These are phyloP conservation scores for Drosophila littoralis DNA, from an alignment of 1,140 invertebrate species.

Conservation along the genomic window DNA sequence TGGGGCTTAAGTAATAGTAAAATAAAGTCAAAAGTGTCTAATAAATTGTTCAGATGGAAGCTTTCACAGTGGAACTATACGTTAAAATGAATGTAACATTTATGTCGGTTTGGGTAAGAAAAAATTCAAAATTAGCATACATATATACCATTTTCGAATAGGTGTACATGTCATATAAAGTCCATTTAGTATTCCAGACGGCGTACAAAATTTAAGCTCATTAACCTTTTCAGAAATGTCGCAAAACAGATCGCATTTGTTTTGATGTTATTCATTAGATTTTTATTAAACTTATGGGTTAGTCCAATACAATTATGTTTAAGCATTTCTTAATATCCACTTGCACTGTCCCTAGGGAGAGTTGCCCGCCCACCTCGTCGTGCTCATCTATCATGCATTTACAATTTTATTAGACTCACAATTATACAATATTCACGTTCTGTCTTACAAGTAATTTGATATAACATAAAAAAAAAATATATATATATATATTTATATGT, in stretches of 20 bases:
- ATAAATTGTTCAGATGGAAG: no score
- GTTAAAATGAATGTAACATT: no score
- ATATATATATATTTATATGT: conserved; percentile 2
- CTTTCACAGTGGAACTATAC: no score
- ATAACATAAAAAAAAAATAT: conserved; percentile 27
- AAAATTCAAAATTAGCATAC: no score
- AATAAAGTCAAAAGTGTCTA: no score
- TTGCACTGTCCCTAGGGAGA: conserved; percentile 19
- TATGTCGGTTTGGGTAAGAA: no score
- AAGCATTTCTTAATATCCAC: conserved; percentile 29
- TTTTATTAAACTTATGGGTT: conserved; percentile 73
- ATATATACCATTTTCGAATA: no score
- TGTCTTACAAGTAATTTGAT: conserved; percentile 26
- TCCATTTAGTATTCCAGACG: no score
- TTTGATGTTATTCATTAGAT: conserved; percentile 63
- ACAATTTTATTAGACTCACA: conserved; percentile 35
- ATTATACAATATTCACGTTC: conserved; percentile 31
- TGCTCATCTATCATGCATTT: conserved; percentile 21
- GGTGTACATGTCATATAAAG: no score
- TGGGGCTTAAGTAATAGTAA: no score
- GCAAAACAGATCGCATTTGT: no score
- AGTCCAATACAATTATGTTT: conserved; percentile 60
- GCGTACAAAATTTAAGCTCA: no score
- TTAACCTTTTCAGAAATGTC: neutral
- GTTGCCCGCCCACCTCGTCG: neutral